Percentiles rank a stretch among this genome's conserved stretches.
Conservation (phyloP, 2,113 vertebrate genomes). For the Narcine bancroftii region DNA sequence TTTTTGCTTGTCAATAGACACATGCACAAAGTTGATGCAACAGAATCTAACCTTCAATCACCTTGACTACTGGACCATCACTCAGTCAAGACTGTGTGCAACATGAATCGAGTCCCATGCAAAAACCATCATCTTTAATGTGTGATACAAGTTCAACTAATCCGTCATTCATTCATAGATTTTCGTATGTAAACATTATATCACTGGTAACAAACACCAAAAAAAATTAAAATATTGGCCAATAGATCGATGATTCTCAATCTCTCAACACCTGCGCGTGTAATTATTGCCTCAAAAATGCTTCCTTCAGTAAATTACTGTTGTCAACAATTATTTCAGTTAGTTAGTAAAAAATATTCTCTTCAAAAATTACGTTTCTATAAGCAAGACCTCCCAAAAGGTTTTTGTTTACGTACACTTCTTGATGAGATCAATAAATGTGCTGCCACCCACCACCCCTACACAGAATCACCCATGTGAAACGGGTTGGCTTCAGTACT, state of each 20-base stretch:
- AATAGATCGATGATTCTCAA: neutral
- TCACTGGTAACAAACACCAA: neutral
- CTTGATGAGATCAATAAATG: constrained; percentile 16
- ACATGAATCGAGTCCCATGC: neutral
- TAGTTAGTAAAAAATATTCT: neutral
- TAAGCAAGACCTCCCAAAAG: neutral
- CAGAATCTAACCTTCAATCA: too few species aligned
- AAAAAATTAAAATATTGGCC: neutral
- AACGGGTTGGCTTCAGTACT: constrained; percentile 33
- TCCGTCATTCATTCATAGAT: neutral
- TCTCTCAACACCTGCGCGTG: neutral
- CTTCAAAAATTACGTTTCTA: neutral
- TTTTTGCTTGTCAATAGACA: too few species aligned
- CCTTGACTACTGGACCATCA: too few species aligned
- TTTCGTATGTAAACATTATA: neutral
- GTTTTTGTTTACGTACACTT: neutral
- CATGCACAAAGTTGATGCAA: too few species aligned
- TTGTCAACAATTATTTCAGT: neutral
- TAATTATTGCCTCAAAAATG: neutral
- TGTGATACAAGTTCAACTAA: neutral
- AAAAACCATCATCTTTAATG: neutral
- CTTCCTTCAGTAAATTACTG: neutral
- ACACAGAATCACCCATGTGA: constrained; percentile 27
- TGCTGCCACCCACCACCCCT: too few species aligned
- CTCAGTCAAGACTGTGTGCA: neutral